These are phyloP conservation scores for Pentalonia nigronervosa DNA, from an alignment of 1,140 invertebrate genomes.

Conservation along the genomic window DNA sequence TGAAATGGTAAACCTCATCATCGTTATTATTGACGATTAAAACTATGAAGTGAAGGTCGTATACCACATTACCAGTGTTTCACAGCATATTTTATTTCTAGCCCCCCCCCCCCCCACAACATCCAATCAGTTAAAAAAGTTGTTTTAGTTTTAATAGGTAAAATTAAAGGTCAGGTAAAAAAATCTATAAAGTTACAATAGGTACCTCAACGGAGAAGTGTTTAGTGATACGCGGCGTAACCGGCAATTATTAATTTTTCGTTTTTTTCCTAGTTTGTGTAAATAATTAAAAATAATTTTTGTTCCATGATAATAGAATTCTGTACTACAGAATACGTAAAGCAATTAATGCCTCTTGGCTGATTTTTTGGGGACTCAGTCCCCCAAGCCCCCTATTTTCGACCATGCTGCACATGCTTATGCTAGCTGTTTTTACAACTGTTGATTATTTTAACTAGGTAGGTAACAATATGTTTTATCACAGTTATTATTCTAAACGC, in stretches of 20 bases:
- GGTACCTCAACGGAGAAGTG: too few relatives aligned
- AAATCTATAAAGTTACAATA: too few relatives aligned
- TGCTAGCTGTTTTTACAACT: background rate
- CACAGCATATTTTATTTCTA: background rate
- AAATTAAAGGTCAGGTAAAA: too few relatives aligned
- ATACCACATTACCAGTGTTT: background rate
- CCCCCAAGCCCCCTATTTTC: too few relatives aligned
- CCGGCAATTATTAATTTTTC: background rate
- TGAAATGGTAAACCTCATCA: background rate
- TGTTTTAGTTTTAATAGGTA: background rate
- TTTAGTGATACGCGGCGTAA: background rate
- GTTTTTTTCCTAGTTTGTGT: background rate
- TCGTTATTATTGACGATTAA: background rate
- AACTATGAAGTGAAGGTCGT: background rate
- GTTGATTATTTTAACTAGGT: background rate
- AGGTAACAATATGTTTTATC: background rate
- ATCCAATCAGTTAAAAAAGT: too few relatives aligned
- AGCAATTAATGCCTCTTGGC: too few relatives aligned
- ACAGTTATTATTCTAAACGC: background rate
- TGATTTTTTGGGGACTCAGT: too few relatives aligned
- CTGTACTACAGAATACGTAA: too few relatives aligned
- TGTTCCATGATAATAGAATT: background rate
- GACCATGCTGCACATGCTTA: too few relatives aligned
- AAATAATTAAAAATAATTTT: background rate
- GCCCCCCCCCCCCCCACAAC: too few relatives aligned